Evolutionary conservation across 2,797 vertebrate genomes (phyloP).

Genomic region (Cyclopterus lumpus): DNA sequence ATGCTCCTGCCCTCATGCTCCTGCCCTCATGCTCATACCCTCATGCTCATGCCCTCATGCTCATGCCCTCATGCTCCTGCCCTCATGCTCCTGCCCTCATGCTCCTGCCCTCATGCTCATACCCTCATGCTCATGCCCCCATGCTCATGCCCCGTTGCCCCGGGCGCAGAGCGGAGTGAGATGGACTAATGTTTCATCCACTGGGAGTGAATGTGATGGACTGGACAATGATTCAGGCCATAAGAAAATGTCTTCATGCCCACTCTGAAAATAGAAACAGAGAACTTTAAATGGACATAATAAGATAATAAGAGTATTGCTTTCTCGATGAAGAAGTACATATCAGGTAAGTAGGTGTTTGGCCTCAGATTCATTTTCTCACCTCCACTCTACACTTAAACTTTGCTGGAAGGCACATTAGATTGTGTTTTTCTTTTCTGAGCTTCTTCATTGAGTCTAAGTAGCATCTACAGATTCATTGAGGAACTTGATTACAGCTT

Average conservation of each 20-base stretch:
- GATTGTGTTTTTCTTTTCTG: conserved; percentile 41
- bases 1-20: too few species aligned
- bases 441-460: conserved; percentile 42
- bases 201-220: conserved; percentile 52
- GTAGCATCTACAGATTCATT: conserved; percentile 66
- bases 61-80: too few species aligned
- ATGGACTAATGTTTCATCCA: conserved; percentile 45
- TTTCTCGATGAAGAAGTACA: conserved; percentile 28
- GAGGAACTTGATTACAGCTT: conserved; percentile 62
- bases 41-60: too few species aligned
- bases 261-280: conserved; percentile 29
- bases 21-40: too few species aligned
- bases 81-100: too few species aligned
- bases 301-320: conserved; percentile 26
- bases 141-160: conserved; percentile 46
- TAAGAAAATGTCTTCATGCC: conserved; percentile 41
- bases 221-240: conserved; percentile 42
- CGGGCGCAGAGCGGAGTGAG: conserved; percentile 52
- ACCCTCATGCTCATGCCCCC: too few species aligned
- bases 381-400: conserved; percentile 15
- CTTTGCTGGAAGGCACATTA: conserved; percentile 25
- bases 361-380: conserved; percentile 27
- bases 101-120: too few species aligned
- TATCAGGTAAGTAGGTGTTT: conserved; percentile 3
- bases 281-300: conserved; percentile 28